phyloP scores from a whole-genome alignment of 2,888 invertebrate genomes.

The Neoscelio sp. region DNA sequence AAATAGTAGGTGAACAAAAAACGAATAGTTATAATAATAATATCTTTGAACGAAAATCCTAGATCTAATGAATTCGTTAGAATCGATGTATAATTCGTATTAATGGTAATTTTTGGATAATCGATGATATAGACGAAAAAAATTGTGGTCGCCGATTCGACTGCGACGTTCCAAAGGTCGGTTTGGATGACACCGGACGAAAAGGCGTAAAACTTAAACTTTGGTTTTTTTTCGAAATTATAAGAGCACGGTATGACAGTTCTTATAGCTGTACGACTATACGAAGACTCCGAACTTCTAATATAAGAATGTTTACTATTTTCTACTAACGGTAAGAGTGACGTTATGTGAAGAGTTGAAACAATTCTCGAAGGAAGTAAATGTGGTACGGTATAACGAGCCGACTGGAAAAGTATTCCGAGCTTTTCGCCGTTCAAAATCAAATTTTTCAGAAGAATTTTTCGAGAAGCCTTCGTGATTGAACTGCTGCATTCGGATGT shows the following conservation, averaged over 20 bases:
- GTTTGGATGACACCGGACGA: slow-evolving; percentile 20
- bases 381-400: not conserved
- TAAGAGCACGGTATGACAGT: slow-evolving; percentile 81
- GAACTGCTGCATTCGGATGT: not conserved
- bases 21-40: slow-evolving; percentile 70
- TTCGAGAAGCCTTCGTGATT: slow-evolving; percentile 1
- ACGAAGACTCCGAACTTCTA: slow-evolving; percentile 62
- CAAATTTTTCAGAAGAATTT: slow-evolving; percentile 34
- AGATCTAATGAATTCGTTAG: slow-evolving; percentile 70
- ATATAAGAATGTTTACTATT: slow-evolving; percentile 71
- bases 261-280: slow-evolving; percentile 73
- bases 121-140: slow-evolving; percentile 26
- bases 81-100: slow-evolving; percentile 75
- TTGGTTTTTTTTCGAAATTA: slow-evolving; percentile 55
- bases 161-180: not conserved
- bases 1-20: slow-evolving; percentile 58
- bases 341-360: slow-evolving; percentile 17
- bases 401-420: slow-evolving; percentile 28
- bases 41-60: slow-evolving; percentile 66
- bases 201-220: slow-evolving; percentile 54
- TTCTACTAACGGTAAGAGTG: slow-evolving; percentile 70
- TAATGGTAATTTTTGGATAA: slow-evolving; percentile 68
- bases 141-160: slow-evolving; percentile 42
- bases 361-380: slow-evolving; percentile 11
- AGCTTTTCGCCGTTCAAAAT: slow-evolving; percentile 45